Evolutionary conservation across 2,113 vertebrate species (phyloP).

Genomic region (Alethe castanea): DNA sequence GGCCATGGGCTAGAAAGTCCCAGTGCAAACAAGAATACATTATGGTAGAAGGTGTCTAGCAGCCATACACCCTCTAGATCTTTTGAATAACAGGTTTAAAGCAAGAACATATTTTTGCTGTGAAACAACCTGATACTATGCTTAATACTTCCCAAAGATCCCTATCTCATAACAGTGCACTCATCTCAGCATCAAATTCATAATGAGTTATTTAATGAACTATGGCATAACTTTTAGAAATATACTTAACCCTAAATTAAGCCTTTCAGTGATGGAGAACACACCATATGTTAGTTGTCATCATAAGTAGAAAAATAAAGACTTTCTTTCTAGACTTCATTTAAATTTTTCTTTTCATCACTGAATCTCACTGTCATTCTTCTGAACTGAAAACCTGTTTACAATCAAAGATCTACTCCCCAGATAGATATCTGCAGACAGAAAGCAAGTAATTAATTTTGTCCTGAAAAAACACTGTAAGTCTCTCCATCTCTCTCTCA

Average conservation of each 20-base stretch:
- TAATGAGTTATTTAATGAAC: background rate
- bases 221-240: background rate
- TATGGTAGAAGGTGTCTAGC: background rate
- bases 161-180: rapidly evolving
- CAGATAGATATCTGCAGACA: background rate
- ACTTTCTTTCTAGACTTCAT: background rate
- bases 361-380: background rate
- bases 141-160: background rate
- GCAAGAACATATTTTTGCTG: background rate
- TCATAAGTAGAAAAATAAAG: background rate
- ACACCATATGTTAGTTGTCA: background rate
- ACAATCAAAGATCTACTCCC: background rate
- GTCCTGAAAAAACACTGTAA: background rate
- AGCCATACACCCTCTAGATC: background rate
- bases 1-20: background rate
- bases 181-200: background rate
- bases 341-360: background rate
- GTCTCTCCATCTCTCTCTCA: background rate
- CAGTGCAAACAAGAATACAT: background rate
- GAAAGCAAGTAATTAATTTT: background rate
- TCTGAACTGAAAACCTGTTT: background rate
- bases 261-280: background rate
- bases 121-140: background rate
- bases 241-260: background rate
- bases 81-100: background rate